Percentiles rank a stretch among this genome's conserved stretches.
phyloP scores from a whole-genome alignment of 2,888 invertebrate species.

The Campoletis raptor region DNA sequence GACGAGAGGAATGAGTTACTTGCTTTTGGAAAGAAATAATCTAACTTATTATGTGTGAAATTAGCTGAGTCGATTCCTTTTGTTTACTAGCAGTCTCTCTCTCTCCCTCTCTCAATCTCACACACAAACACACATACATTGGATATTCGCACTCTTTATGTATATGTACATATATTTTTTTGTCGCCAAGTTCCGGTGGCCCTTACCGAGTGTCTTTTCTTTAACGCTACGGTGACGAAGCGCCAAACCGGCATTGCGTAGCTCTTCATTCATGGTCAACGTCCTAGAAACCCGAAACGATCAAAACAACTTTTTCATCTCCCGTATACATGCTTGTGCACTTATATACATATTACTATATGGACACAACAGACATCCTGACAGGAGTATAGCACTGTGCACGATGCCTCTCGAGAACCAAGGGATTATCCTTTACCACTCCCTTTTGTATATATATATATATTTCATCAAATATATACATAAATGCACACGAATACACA shows the following conservation, averaged over 20 bases:
- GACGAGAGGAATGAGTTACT: not conserved
- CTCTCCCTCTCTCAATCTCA: no score
- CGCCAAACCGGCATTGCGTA: constrained; percentile 41
- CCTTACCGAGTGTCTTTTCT: constrained; percentile 22
- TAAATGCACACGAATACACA: constrained; percentile 9
- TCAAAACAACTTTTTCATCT: constrained; percentile 83
- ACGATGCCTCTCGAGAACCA: constrained; percentile 61
- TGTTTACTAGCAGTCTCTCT: not conserved
- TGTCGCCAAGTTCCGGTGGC: not conserved
- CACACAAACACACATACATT: not conserved
- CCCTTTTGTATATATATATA: constrained; percentile 11
- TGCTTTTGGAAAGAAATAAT: not conserved
- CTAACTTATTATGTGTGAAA: not conserved
- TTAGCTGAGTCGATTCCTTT: not conserved
- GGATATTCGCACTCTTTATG: not conserved
- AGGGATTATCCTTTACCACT: constrained; percentile 64
- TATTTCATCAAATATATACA: constrained; percentile 6
- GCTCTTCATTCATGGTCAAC: constrained; percentile 80
- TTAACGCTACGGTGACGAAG: constrained; percentile 17
- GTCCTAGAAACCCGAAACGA: constrained; percentile 83
- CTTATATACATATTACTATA: constrained; percentile 24
- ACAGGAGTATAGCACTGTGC: constrained; percentile 25
- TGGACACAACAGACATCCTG: constrained; percentile 24
- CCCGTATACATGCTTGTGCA: constrained; percentile 34
- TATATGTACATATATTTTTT: constrained; percentile 1